Base-by-base conservation (phyloP, 2,888 invertebrate genomes). In the Bruchidius siliquastri region DNA sequence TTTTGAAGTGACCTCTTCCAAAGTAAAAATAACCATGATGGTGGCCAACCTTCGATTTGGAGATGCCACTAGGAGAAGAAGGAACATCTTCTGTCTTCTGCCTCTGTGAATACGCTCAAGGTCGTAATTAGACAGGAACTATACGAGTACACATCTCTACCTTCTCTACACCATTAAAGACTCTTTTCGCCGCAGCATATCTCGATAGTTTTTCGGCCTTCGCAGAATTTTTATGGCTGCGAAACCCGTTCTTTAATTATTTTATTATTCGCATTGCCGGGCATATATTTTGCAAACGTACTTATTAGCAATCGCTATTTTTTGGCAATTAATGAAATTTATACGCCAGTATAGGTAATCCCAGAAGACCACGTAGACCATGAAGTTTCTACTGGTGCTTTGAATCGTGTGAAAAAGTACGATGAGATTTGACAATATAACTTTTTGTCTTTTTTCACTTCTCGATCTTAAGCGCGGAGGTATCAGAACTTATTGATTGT, bases 231-330 rank as follows among this genome's bases (percentile, higher is more conserved):
- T 49, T 49, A 49, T 49, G 49, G 49, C 49, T 13, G 18, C 49
- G 20, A 68, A 68, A 68, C 68, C 21, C 21, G 68, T 68, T 68
- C 68, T 21, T 68, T 68, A 68, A 68, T 68, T 68, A 68, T 68
- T 68, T 68, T 68, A 68, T 68, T 68, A 68, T 68, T 68, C 68
- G 68, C 22, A 21, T 10, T 49, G 49, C 10, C 49, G 49, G 6
- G 49, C 49, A 49, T 49, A 49, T 49, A 49, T 49, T 49, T 49
- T 49, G 49, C 49, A 13, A 49, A 22, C 21, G 20, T 68, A 68
- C 68, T 68, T 68, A 68, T 68, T 68, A 68, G 68, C 22, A 68
- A 68, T 21, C 68, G 68, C 21, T 21, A 21, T 68, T 68, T 68
- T 68, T 68, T 68, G 21, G 21, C 22, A 68, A 68, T 68, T 68